phyloP scores from a whole-genome alignment of 2,888 invertebrate genomes.

The Sesia apiformis region DNA sequence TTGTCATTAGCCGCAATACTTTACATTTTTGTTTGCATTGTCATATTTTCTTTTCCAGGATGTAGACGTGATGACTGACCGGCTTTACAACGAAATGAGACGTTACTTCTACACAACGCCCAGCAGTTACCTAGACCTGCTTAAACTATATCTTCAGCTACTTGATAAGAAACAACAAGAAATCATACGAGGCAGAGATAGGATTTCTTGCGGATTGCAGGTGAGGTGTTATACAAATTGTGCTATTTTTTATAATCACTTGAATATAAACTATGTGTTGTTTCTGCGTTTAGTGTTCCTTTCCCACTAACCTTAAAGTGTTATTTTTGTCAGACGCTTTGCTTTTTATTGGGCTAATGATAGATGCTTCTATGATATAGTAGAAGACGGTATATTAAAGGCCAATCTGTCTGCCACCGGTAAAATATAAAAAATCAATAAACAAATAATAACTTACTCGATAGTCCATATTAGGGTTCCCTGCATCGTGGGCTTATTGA shows the following conservation, averaged over 20 bases:
- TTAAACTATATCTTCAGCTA: slow-evolving; percentile 84
- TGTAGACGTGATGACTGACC: slow-evolving; percentile 84
- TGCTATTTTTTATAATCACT: neutral
- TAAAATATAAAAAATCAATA: no score
- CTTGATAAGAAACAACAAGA: slow-evolving; percentile 80
- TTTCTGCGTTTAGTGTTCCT: neutral
- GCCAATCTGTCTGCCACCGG: no score
- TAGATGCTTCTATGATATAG: no score
- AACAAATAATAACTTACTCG: no score
- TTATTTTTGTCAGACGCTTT: no score
- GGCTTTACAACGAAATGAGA: slow-evolving; percentile 87
- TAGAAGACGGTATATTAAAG: no score
- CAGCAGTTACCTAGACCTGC: slow-evolving; percentile 89
- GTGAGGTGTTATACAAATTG: slow-evolving; percentile 20
- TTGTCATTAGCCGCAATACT: no score
- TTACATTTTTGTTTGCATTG: neutral
- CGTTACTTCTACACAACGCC: slow-evolving; percentile 93
- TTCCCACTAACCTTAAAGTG: neutral
- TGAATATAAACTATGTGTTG: neutral
- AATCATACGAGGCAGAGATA: slow-evolving; percentile 77
- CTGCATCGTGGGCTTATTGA: no score
- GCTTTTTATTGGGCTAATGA: no score
- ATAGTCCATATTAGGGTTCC: no score
- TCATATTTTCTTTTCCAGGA: no score
- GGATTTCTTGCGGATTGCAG: slow-evolving; percentile 84